Evolutionary conservation across 2,888 invertebrate species (phyloP).

Genomic region (Anthoptus insignis): DNA sequence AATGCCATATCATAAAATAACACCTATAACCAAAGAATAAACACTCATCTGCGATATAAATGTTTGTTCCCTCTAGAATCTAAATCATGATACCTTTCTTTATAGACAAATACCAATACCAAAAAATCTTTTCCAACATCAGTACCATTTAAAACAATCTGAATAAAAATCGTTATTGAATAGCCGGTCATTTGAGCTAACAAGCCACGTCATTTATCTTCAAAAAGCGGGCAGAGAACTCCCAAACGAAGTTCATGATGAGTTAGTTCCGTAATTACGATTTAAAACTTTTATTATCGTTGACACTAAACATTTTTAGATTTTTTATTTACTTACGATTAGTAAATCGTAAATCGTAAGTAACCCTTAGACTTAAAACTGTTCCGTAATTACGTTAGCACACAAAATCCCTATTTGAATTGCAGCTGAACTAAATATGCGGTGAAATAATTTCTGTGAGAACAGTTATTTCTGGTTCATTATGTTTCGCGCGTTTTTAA

Average conservation of each 20-base stretch:
- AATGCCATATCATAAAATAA: too few species aligned
- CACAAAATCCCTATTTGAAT: conserved; percentile 29
- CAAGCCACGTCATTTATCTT: conserved; percentile 16
- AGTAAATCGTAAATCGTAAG: too few species aligned
- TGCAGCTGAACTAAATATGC: conserved; percentile 33
- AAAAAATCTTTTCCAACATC: not conserved
- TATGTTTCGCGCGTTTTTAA: conserved; percentile 36
- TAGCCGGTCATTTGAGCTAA: conserved; percentile 7
- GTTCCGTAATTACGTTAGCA: conserved; percentile 34
- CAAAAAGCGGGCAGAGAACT: conserved; percentile 3
- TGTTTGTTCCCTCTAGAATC: too few species aligned
- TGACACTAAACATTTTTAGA: too few species aligned
- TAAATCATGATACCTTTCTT: too few species aligned
- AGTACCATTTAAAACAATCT: not conserved
- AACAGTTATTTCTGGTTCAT: conserved; percentile 35
- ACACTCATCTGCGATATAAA: too few species aligned
- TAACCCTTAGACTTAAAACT: too few species aligned
- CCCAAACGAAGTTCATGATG: conserved; percentile 10
- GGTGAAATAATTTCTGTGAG: conserved; percentile 33
- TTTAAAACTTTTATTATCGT: too few species aligned
- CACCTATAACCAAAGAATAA: too few species aligned
- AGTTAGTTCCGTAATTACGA: conserved; percentile 29
- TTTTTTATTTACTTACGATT: too few species aligned
- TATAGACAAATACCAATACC: too few species aligned
- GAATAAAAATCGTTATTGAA: conserved; percentile 7